Evolutionary conservation across 2,113 vertebrate species (phyloP), one percentile per base, ranked within the genome.

Genomic region (Pygathrix nemaeus): DNA sequence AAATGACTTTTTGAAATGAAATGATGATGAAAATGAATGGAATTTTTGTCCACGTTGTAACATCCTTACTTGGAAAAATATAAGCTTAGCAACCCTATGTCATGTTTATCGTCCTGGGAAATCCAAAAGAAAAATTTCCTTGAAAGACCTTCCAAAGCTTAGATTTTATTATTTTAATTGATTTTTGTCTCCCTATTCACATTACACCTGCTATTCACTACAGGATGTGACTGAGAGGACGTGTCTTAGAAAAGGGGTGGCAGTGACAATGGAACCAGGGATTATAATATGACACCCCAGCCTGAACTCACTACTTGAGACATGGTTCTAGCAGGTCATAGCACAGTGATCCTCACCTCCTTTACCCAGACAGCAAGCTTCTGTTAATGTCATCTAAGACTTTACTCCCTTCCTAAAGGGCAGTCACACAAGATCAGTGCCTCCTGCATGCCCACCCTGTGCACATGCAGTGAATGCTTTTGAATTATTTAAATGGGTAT

Each of bases 101-200:
- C 76, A 72, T 72, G 93, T 83, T 94, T 90, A 23, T 70, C 90
- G 75, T 14, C 61, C 68, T 95, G n/a, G 38, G 50, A 85, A 95
- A 75, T 73, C 8, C 52, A 79, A 38, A n/a, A 48, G 70, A 43
- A 61, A 50, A 27, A 13, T n/a, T 83, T 92, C 92, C 66, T 61
- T n/a, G 57, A 27, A 50, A 73, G 35, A 68, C 6, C 18, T 96
- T 70, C 30, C 32, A 66, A 93, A 86, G 21, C 23, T 50, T 50
- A 27, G 6, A 70, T 38, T 86, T 86, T 55, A 70, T 94, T 70
- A 80, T 64, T 81, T 80, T 50, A 52, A 17, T 89, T 64, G 27
- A 30, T n/a, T 68, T 38, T 38, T 70, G 2, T 68, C 35, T 83
- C 50, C 14, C 3, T 0, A 17, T 52, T 97, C 55, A 25, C 45